Base-by-base conservation (phyloP, 2,888 invertebrate genomes). In the Frankliniella intonsa region DNA sequence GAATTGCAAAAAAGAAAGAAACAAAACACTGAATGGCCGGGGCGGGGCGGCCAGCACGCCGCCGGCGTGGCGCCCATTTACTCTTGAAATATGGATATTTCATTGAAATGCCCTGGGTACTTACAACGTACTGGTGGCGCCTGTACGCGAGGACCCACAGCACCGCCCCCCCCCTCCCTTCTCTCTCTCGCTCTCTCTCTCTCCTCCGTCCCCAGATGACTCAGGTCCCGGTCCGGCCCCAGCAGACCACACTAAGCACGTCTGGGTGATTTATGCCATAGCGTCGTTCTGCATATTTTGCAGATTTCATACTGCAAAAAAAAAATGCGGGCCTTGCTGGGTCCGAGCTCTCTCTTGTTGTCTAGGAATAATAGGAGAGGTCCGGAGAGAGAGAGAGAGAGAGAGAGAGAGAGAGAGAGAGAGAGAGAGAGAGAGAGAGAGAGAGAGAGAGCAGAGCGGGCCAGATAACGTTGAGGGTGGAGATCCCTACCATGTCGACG, bases 361-460 rank as follows among this genome's bases (percentile, higher is more conserved):
- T 55, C 55, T 38, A 62, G n/a, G 62, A 62, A 62, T 7, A 62
- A 62, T 62, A 17, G 19, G 62, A 19, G 14, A 17, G 62, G 7
- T 10, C 17, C 1, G 62, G 62, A 8, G 62, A 17, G n/a, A 62
- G 38, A 38, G 38, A 5, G 38, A 38, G 38, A 5, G 38, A 38
- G 38, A 5, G 38, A 38, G 38, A 5, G 38, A 83, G 82, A 81
- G 82, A 83, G 82, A 11, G 22, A 81, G 62, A 51, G 27, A 82
- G 81, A 80, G 82, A 82, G 80, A 76, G 81, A 82, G 25, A 80
- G 80, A 83, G 80, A 80, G 82, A 83, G 81, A 83, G 81, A 83
- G 81, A 81, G 81, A 80, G 80, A 83, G 19, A 82, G 80, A 38
- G 82, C 38, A n/a, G 81, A 80, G 50, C 0, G 19, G 62, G 25